Conservation (phyloP, 2,888 invertebrate species). For the Orthonevra nobilis region DNA sequence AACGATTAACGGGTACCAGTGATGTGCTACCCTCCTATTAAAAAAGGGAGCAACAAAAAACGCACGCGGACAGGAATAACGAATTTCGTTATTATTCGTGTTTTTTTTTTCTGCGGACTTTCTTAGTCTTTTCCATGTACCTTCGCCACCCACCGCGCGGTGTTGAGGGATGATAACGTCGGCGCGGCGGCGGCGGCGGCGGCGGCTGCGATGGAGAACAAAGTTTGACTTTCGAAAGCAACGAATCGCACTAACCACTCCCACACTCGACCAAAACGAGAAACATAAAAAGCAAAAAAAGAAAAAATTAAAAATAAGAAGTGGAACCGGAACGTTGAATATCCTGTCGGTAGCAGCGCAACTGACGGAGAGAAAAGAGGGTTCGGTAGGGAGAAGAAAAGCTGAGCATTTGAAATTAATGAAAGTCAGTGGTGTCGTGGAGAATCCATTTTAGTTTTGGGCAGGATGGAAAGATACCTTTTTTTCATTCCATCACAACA, state of each 20-base stretch:
- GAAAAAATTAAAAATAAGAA: constrained; percentile 51
- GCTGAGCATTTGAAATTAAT: constrained; percentile 68
- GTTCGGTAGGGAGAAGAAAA: constrained; percentile 26
- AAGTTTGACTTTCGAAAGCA: constrained; percentile 68
- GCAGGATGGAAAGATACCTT: constrained; percentile 60
- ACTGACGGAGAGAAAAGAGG: background rate
- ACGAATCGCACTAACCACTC: constrained; percentile 67
- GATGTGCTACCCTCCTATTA: constrained; percentile 39
- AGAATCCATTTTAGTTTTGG: constrained; percentile 53
- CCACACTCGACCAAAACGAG: constrained; percentile 53
- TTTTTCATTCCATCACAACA: constrained; percentile 60
- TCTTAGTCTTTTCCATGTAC: background rate
- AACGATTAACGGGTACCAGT: constrained; percentile 67
- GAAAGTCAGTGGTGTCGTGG: constrained; percentile 69
- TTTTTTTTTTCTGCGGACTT: background rate
- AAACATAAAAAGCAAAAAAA: constrained; percentile 40
- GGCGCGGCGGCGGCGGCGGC: too few relatives aligned
- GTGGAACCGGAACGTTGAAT: constrained; percentile 67
- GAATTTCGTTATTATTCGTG: constrained; percentile 41
- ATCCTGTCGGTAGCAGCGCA: constrained; percentile 38
- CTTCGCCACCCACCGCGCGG: background rate
- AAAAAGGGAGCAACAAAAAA: constrained; percentile 55
- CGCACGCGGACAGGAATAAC: constrained; percentile 65
- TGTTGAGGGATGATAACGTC: constrained; percentile 29
- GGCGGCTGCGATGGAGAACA: too few relatives aligned